phyloP scores from a whole-genome alignment of 2,113 vertebrate species.

The Eolophus roseicapilla region DNA sequence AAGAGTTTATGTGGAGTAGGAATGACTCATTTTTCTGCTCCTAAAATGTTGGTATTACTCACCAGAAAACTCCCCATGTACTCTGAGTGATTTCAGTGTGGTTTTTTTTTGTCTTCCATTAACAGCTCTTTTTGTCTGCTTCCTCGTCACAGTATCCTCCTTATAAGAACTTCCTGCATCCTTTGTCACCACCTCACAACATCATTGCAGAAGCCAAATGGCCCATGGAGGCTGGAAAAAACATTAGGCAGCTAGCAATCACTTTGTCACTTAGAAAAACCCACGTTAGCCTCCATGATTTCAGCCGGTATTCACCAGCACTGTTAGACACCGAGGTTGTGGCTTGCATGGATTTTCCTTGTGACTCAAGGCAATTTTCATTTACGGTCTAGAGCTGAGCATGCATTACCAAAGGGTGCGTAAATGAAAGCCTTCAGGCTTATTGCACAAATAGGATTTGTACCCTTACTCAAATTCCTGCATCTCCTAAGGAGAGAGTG shows the following conservation, averaged over 20 bases:
- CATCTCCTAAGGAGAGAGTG: neutral
- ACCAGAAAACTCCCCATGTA: constrained; percentile 36
- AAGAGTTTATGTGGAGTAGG: neutral
- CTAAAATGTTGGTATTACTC: constrained; percentile 48
- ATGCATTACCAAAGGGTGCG: neutral
- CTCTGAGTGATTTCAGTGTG: constrained; percentile 24
- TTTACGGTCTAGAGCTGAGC: neutral
- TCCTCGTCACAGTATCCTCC: neutral
- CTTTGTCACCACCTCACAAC: constrained; percentile 13
- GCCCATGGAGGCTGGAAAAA: constrained; percentile 3
- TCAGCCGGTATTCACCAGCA: neutral
- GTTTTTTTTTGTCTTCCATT: constrained; percentile 8
- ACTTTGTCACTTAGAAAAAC: neutral
- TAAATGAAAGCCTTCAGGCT: neutral
- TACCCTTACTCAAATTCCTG: neutral
- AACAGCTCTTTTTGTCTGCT: constrained; percentile 36
- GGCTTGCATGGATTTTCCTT: neutral
- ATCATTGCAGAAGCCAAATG: neutral
- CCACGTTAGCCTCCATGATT: neutral
- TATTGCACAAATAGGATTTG: neutral
- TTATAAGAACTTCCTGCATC: constrained; percentile 38
- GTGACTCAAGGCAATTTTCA: constrained; percentile 29
- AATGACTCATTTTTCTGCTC: constrained; percentile 48
- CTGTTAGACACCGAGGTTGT: accelerated
- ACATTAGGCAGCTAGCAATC: neutral